Percentiles rank a stretch among this genome's conserved stretches.
phyloP scores from a whole-genome alignment of 1,140 invertebrate species.

The Drosophila repletoides region DNA sequence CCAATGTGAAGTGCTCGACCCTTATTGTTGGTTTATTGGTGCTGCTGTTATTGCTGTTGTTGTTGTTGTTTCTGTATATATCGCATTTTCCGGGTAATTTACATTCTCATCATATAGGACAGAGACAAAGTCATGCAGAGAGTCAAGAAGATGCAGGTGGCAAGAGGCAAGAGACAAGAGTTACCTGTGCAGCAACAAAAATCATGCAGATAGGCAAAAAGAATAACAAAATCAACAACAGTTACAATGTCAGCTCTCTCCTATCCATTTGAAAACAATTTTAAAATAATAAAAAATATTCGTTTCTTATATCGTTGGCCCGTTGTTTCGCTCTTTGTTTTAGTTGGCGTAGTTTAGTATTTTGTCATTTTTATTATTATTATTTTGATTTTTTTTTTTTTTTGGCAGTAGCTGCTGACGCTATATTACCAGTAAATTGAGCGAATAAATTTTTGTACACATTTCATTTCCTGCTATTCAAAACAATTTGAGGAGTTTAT shows the following conservation, averaged over 20 bases:
- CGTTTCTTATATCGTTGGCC: slow-evolving; percentile 30
- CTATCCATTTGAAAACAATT: slow-evolving; percentile 33
- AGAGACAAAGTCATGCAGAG: slow-evolving; percentile 4
- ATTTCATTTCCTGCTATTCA: neutral
- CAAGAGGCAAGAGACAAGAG: slow-evolving; percentile 14
- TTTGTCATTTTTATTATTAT: slow-evolving; percentile 49
- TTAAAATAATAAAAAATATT: slow-evolving; percentile 71
- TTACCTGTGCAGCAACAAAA: slow-evolving; percentile 32
- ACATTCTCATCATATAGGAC: slow-evolving; percentile 72
- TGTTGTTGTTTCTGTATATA: slow-evolving; percentile 53
- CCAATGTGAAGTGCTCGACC: slow-evolving; percentile 8
- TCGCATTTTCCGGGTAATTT: slow-evolving; percentile 78
- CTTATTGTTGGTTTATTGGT: slow-evolving; percentile 7
- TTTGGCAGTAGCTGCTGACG: slow-evolving; percentile 13
- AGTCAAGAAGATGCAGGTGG: neutral
- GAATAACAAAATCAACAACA: neutral
- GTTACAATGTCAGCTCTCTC: slow-evolving; percentile 24
- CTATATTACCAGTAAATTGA: slow-evolving; percentile 55
- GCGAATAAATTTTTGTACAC: slow-evolving; percentile 40
- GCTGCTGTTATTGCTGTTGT: slow-evolving; percentile 29
- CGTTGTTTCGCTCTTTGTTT: slow-evolving; percentile 50
- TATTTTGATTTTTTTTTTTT: slow-evolving; percentile 46
- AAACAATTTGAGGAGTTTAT: slow-evolving; percentile 58
- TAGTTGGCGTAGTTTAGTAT: slow-evolving; percentile 49
- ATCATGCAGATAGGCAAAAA: slow-evolving; percentile 11